phyloP scores from a whole-genome alignment of 1,140 invertebrate genomes.

The Lordiphosa stackelbergi region DNA sequence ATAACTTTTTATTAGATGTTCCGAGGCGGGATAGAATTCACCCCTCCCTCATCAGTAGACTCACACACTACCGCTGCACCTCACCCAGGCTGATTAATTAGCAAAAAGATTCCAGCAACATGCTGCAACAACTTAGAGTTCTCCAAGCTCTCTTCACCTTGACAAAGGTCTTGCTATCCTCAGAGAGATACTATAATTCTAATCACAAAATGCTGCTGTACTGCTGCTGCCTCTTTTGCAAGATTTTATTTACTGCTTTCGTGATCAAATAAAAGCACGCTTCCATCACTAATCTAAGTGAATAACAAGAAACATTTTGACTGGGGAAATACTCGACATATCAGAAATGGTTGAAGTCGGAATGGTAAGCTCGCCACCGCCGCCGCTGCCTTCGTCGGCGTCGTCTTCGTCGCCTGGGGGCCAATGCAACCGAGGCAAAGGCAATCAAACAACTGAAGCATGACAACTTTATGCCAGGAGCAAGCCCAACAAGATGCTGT shows the following conservation, averaged over 20 bases:
- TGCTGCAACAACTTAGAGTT: no score
- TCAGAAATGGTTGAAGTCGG: conserved; percentile 16
- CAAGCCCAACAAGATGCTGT: conserved; percentile 50
- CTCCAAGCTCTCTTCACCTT: no score
- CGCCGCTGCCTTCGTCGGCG: conserved; percentile 21
- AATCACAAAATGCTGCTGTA: no score
- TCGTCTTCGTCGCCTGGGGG: conserved; percentile 44
- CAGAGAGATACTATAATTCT: no score
- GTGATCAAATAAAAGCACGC: neutral
- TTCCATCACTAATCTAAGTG: conserved; percentile 14
- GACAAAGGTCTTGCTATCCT: no score
- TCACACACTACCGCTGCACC: no score
- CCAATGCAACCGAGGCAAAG: conserved; percentile 65
- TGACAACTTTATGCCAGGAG: conserved; percentile 74
- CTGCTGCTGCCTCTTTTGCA: neutral
- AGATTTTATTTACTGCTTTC: neutral
- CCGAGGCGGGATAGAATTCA: no score
- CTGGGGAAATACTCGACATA: conserved; percentile 45
- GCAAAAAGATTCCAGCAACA: no score
- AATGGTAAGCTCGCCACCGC: neutral
- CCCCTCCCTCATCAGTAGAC: no score
- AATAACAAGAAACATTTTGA: conserved; percentile 46
- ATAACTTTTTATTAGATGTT: no score
- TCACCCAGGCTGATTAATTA: no score
- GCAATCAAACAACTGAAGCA: conserved; percentile 74